These are phyloP conservation scores for Notiomystis cincta DNA, from an alignment of 2,113 vertebrate genomes.

Conservation along the genomic window DNA sequence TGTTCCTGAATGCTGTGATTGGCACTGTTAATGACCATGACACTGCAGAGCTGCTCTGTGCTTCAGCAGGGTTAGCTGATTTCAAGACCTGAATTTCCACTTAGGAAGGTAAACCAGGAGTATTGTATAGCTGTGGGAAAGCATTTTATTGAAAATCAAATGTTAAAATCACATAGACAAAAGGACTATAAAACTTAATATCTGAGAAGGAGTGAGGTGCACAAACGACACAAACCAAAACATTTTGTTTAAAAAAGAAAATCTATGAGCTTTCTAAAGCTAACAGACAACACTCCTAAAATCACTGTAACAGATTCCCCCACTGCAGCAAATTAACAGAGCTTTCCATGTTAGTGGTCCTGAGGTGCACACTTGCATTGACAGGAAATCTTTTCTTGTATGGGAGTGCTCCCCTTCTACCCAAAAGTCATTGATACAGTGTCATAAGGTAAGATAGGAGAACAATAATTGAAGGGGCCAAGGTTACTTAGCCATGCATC, in stretches of 20 bases:
- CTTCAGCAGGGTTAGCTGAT: constrained; percentile 18
- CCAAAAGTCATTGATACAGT: not conserved
- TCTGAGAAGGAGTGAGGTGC: not conserved
- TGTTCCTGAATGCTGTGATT: constrained; percentile 1
- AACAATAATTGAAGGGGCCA: not conserved
- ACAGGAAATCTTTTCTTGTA: not conserved
- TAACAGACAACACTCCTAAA: not conserved
- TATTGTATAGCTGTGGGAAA: not conserved
- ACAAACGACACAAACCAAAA: not conserved
- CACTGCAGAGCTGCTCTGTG: constrained; percentile 18
- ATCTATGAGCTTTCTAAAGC: not conserved
- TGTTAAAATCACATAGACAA: not conserved
- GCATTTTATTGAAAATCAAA: not conserved
- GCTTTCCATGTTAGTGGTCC: not conserved
- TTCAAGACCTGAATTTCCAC: not conserved
- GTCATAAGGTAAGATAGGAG: not conserved
- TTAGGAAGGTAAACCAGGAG: not conserved
- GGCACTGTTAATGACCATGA: constrained; percentile 43
- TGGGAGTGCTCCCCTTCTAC: not conserved
- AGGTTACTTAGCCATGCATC: not conserved
- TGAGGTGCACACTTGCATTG: not conserved
- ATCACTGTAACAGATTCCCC: not conserved
- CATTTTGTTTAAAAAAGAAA: not conserved
- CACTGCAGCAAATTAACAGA: not conserved
- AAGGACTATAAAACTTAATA: not conserved